Conservation (phyloP, 1,140 invertebrate species). For the Dryas iulia region DNA sequence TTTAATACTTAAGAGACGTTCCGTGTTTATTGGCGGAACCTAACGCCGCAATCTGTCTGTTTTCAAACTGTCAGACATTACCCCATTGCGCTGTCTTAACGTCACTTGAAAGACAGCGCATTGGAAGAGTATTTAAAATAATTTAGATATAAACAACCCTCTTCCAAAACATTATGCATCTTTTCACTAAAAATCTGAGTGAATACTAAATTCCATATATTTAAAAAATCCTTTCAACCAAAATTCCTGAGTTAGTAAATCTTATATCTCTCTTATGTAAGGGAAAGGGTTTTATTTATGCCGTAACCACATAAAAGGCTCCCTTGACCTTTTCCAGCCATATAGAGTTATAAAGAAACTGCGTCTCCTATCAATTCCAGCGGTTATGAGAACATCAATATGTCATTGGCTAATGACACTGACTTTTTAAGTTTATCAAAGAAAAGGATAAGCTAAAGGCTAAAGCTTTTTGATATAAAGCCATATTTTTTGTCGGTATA, state of each 20-base stretch:
- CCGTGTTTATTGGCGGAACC: too few species aligned
- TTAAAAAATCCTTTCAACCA: not conserved
- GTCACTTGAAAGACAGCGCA: too few species aligned
- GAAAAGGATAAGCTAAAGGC: not conserved
- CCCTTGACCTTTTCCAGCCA: constrained; percentile 9
- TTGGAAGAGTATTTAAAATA: too few species aligned
- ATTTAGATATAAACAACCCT: not conserved
- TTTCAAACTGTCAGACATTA: too few species aligned
- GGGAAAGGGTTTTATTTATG: constrained; percentile 9
- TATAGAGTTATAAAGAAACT: constrained; percentile 21
- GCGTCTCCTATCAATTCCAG: constrained; percentile 19
- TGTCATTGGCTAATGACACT: constrained; percentile 23
- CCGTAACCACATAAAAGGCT: constrained; percentile 9
- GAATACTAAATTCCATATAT: not conserved
- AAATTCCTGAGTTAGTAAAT: constrained; percentile 1
- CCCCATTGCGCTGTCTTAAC: too few species aligned
- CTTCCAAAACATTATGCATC: not conserved
- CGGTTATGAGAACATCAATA: constrained; percentile 30
- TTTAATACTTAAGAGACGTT: too few species aligned
- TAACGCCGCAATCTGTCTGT: too few species aligned
- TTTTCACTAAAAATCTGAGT: not conserved
- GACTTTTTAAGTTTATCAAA: not conserved
- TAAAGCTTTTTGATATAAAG: not conserved
- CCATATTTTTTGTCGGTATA: too few species aligned
- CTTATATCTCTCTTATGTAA: not conserved